Evolutionary conservation across 92 coral and sea anemone species (phyloP), one percentile per base, ranked within the genome.

Genomic region (Zoanthus gigantus): DNA sequence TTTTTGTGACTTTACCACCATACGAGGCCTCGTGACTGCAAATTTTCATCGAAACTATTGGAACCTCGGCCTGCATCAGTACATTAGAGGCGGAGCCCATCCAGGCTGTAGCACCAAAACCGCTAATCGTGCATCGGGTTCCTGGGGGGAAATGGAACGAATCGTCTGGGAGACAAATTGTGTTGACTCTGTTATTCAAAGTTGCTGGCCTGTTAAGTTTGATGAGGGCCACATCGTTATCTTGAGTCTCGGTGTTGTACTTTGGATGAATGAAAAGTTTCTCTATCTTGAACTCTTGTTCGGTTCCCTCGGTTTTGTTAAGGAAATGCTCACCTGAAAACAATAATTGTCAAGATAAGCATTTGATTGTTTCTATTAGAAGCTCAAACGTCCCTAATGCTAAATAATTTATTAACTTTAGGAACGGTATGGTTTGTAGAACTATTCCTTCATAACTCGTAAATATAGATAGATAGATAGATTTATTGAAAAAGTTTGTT

Each of bases 51-150:
- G 92, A 67, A 18, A 93, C 96, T 29, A 93, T 91, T 6, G 96
- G 96, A 14, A 93, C 94, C 76, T 93, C 90, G 7, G 94, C 96
- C 86, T 93, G 96, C 96, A 93, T 93, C 74, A 93, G 88, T 2
- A 91, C 94, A 58, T 82, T 67, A 5, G 96, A 94, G 1, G 93
- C 54, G 6, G 83, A 67, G 10, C 92, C 91, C 32, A 84, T 88
- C 87, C 90, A 94, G 71, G 90, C 80, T 29, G 91, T 83, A 31
- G 94, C 92, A 3, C 94, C 96, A 89, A 94, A 94, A 3, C 96
- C 96, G 53, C 81, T 94, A 28, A 94, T 94, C 12, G 91, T 87
- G 54, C 96, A 94, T 78, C 80, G 68, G 28, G 93, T 94, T 45
- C 96, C 94, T n/a, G 96, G 78, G 31, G 88, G 90, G 53, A 94